Percentiles rank a stretch among this genome's conserved stretches.
Conservation (phyloP, 2,888 invertebrate genomes). For the Eupithecia exiguata region DNA sequence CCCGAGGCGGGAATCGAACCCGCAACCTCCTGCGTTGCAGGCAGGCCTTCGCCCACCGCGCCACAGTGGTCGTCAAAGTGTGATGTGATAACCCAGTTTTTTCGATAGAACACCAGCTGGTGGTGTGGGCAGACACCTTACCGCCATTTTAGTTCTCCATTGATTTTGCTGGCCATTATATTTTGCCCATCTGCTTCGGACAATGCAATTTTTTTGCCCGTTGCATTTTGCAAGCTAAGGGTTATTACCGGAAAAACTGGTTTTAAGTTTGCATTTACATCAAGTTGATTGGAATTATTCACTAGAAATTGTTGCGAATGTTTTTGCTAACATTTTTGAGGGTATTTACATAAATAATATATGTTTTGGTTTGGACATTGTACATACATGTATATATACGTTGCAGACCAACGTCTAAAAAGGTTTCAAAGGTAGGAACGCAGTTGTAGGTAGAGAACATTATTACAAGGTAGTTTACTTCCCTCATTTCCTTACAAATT, state of each 20-base stretch:
- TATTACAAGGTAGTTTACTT: not conserved
- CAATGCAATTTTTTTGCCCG: constrained; percentile 70
- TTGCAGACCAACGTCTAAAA: no score
- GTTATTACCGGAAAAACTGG: constrained; percentile 62
- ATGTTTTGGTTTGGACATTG: no score
- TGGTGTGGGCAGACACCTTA: not conserved
- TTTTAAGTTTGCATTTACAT: constrained; percentile 65
- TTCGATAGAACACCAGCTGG: no score
- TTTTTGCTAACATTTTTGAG: not conserved
- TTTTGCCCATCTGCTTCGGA: constrained; percentile 69
- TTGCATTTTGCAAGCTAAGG: constrained; percentile 65
- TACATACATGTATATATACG: no score
- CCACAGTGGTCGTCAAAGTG: no score
- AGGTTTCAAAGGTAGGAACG: no score
- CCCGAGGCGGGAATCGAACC: no score
- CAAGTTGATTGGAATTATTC: constrained; percentile 39
- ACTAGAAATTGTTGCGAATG: not conserved
- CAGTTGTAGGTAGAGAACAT: no score
- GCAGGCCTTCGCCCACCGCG: no score
- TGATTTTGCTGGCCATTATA: constrained; percentile 51
- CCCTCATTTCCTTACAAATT: not conserved
- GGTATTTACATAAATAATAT: no score
- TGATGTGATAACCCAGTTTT: no score
- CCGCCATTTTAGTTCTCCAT: constrained; percentile 33
- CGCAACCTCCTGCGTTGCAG: no score